Evolutionary conservation across 2,113 vertebrate species (phyloP).

Genomic region (Lucifuga dentata): DNA sequence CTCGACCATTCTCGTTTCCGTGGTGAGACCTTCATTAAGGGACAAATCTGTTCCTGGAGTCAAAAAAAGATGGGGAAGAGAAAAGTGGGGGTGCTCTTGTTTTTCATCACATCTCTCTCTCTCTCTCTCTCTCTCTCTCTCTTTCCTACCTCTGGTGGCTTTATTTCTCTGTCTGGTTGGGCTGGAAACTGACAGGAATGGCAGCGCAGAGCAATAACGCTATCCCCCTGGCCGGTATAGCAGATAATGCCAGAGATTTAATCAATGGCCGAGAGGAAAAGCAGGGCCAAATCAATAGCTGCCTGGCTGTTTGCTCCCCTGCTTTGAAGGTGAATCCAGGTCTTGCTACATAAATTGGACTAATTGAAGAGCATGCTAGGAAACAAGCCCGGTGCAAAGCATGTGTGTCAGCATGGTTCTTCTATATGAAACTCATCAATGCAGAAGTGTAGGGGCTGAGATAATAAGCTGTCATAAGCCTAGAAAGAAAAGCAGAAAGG

Average conservation of each 20-base stretch:
- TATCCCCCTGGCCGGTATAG: conserved; percentile 57
- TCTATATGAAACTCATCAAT: conserved; percentile 66
- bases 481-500: conserved; percentile 37
- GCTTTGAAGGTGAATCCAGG: conserved; percentile 77
- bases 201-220: conserved; percentile 72
- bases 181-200: conserved; percentile 67
- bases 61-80: conserved; percentile 12
- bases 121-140: conserved; percentile 29
- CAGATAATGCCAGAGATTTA: conserved; percentile 80
- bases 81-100: conserved; percentile 37
- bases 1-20: conserved; percentile 64
- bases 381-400: conserved; percentile 72
- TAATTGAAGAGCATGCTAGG: conserved; percentile 78
- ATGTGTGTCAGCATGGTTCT: conserved; percentile 68
- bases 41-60: conserved; percentile 59
- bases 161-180: conserved; percentile 51
- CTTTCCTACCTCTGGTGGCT: conserved; percentile 55
- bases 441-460: conserved; percentile 45
- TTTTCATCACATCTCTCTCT: conserved; percentile 65
- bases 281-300: conserved; percentile 79
- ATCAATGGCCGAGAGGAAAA: conserved; percentile 79
- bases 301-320: conserved; percentile 69
- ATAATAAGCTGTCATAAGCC: conserved; percentile 62
- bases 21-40: conserved; percentile 77
- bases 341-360: conserved; percentile 79